Percentiles rank a stretch among this genome's conserved stretches.
Conservation (phyloP, 2,888 invertebrate genomes). For the Cryptocephalus primarius region DNA sequence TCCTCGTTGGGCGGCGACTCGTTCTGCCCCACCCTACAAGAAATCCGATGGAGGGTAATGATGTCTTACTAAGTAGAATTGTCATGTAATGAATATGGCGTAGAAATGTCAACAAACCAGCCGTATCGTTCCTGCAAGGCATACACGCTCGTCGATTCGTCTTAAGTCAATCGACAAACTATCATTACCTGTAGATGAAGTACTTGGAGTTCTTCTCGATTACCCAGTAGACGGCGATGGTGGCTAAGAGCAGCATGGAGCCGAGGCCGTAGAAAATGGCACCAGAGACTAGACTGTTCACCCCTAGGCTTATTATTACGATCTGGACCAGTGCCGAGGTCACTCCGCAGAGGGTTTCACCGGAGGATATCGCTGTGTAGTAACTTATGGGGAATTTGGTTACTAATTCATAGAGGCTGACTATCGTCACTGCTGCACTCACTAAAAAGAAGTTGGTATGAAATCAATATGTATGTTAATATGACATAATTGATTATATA, state of each 20-base stretch:
- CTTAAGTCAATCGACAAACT: too few species aligned
- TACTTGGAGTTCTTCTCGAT: slow-evolving; percentile 16
- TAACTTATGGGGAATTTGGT: slow-evolving; percentile 20
- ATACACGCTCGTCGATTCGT: too few species aligned
- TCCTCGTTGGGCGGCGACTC: background rate
- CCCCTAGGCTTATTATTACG: slow-evolving; percentile 8
- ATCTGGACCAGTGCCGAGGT: slow-evolving; percentile 17
- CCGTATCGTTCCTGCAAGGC: too few species aligned
- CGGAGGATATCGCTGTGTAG: slow-evolving; percentile 16
- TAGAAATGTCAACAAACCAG: too few species aligned
- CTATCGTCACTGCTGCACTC: slow-evolving; percentile 15
- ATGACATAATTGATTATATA: too few species aligned
- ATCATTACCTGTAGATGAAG: slow-evolving; percentile 16
- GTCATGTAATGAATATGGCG: too few species aligned
- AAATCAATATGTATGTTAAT: too few species aligned
- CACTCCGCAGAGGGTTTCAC: slow-evolving; percentile 21
- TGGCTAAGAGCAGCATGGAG: slow-evolving; percentile 11
- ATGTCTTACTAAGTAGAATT: too few species aligned
- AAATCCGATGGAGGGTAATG: too few species aligned
- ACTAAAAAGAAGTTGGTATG: slow-evolving; percentile 15
- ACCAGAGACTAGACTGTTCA: slow-evolving; percentile 4
- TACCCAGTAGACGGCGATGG: slow-evolving; percentile 12
- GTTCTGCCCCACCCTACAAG: background rate
- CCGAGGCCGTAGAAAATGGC: slow-evolving; percentile 11
- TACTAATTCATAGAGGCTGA: slow-evolving; percentile 21